Evolutionary conservation across 2,797 vertebrate species (phyloP).

Genomic region (Sebastes nivosus): DNA sequence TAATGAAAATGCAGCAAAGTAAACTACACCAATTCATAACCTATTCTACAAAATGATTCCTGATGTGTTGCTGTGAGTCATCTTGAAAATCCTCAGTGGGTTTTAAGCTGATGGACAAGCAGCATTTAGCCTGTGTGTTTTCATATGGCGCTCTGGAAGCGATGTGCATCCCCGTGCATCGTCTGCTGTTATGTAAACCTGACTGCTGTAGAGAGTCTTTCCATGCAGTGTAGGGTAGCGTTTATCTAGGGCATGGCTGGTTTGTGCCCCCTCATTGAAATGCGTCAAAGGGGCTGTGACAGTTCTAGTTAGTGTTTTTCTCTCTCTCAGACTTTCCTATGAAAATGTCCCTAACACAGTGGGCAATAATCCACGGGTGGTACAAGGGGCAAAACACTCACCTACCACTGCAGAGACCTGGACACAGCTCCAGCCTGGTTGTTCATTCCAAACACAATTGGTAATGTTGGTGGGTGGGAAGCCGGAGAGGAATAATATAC

Average conservation of each 20-base stretch:
- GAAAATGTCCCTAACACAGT: constrained; percentile 38
- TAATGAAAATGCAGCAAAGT: not conserved
- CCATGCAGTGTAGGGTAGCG: constrained; percentile 43
- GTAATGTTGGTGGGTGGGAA: no score
- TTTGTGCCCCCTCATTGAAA: constrained; percentile 60
- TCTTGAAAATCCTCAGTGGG: not conserved
- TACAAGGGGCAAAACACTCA: not conserved
- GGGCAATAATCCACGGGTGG: not conserved
- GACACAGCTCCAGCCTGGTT: not conserved
- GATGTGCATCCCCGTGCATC: constrained; percentile 34
- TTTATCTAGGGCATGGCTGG: constrained; percentile 67
- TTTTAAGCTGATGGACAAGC: not conserved
- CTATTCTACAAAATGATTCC: not conserved
- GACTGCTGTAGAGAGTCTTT: constrained; percentile 48
- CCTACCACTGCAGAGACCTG: not conserved
- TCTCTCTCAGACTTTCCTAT: not conserved
- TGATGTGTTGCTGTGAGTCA: not conserved
- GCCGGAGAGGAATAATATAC: not conserved
- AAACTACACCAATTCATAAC: not conserved
- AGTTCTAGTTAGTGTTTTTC: constrained; percentile 24
- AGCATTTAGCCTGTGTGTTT: not conserved
- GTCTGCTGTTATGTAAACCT: constrained; percentile 62
- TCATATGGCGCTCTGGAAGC: constrained; percentile 19
- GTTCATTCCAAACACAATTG: not conserved
- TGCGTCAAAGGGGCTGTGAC: constrained; percentile 54